A percentile compares a stretch with the other conserved stretches of the same genome.
Conservation (phyloP, 2,888 invertebrate genomes). For the Chaetogeoica ovagalla region DNA sequence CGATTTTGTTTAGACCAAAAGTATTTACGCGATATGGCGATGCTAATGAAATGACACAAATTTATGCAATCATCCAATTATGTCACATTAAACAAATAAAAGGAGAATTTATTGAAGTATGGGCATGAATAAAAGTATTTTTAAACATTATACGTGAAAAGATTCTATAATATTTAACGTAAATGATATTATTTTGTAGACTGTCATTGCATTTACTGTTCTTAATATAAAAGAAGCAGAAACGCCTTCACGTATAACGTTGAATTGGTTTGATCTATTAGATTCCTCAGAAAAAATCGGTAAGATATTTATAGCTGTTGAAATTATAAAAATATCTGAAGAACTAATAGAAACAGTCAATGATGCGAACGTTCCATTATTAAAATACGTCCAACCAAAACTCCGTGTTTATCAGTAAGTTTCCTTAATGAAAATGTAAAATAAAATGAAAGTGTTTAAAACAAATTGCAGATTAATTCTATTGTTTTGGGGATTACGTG, state of each 20-base stretch:
- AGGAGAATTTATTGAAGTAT: slow-evolving; percentile 8
- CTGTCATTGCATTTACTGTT: slow-evolving; percentile 21
- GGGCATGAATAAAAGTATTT: not conserved
- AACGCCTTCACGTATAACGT: not conserved
- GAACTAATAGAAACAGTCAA: not conserved
- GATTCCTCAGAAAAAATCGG: slow-evolving; percentile 17
- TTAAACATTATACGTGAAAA: not conserved
- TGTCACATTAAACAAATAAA: not conserved
- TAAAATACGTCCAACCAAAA: slow-evolving; percentile 18
- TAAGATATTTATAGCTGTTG: slow-evolving; percentile 7
- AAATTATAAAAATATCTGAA: not conserved
- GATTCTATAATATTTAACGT: too few species aligned
- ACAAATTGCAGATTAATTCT: slow-evolving; percentile 10
- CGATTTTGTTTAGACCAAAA: slow-evolving; percentile 18
- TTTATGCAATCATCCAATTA: slow-evolving; percentile 18
- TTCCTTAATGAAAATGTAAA: not conserved
- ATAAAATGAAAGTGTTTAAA: not conserved
- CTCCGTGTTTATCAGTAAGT: slow-evolving; percentile 19
- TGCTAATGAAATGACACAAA: not conserved
- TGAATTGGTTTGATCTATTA: slow-evolving; percentile 12
- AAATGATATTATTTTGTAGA: slow-evolving; percentile 8
- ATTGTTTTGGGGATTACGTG: slow-evolving; percentile 39
- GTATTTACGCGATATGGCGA: not conserved
- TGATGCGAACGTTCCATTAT: not conserved
- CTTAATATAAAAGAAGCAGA: not conserved